Base-by-base conservation (phyloP, 1,140 invertebrate species). In the Aleiodes sp. region DNA sequence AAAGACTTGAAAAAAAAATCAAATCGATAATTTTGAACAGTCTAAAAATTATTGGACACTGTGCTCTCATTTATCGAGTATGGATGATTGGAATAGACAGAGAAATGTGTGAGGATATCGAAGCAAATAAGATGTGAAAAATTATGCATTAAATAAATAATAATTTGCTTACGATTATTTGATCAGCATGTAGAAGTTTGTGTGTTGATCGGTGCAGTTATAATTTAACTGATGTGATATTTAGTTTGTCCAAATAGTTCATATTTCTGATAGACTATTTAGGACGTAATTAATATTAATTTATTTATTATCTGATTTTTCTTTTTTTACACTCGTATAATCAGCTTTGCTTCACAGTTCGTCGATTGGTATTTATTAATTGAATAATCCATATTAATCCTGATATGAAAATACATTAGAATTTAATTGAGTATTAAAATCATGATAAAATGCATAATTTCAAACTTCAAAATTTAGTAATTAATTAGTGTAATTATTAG, bases 341-440 rank as follows among this genome's bases (percentile, higher is more conserved):
- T 72, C 70, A 60, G 71, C 71, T 73, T 73, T 67, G 67, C 64
- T 73, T 73, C 16, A 59, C 28, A 46, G 60, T 73, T 64, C 46
- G 35, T 70, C 70, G 68, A 68, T 46, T 31, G 64, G 64, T 24
- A 29, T 59, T n/a, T 59, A 59, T 59, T 26, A 31, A 14, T n/a
- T 29, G 28, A 28, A 59, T 59, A 31, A 59, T 29, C n/a, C n/a
- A n/a, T 33, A 33, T 7, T 33, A 33, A 33, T 33, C 31, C n/a
- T n/a, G n/a, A n/a, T n/a, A n/a, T n/a, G n/a, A n/a, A n/a, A n/a
- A n/a, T n/a, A n/a, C 26, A 52, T 52, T 52, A 52, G 46, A 12
- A 52, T 52, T 24, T 52, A 52, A 52, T 52, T 52, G 46, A 52
- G 46, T 21, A 52, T 52, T 52, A n/a, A n/a, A n/a, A n/a, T n/a